Evolutionary conservation across 2,113 vertebrate genomes (phyloP).

Genomic region (Tretioscincus oriximinensis): DNA sequence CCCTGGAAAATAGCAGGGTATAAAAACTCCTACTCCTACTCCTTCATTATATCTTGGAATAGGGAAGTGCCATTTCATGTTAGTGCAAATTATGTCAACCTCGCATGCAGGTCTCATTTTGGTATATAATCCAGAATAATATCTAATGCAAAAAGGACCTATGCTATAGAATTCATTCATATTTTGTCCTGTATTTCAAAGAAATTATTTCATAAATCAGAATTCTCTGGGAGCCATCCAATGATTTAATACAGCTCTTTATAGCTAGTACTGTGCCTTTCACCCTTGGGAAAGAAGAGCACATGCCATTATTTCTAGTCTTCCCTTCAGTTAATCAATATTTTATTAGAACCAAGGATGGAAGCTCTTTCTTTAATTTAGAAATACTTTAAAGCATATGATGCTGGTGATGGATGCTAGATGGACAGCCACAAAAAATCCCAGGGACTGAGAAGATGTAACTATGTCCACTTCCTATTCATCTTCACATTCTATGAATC

Average conservation of each 20-base stretch:
- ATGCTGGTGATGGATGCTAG: not conserved
- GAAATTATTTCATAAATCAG: not conserved
- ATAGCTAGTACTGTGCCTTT: not conserved
- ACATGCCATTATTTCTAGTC: not conserved
- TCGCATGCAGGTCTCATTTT: too few relatives aligned
- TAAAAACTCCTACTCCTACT: too few relatives aligned
- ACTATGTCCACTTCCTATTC: not conserved
- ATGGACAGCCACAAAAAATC: not conserved
- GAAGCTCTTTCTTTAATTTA: not conserved
- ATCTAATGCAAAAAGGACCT: too few relatives aligned
- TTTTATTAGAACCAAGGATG: conserved; percentile 7
- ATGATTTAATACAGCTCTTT: not conserved
- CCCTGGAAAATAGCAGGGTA: too few relatives aligned
- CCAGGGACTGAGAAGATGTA: not conserved
- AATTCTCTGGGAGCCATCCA: not conserved
- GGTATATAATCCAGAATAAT: too few relatives aligned
- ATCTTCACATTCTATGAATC: not conserved
- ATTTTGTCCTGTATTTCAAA: not conserved
- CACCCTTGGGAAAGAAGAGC: not conserved
- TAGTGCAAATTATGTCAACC: too few relatives aligned
- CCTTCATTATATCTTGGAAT: too few relatives aligned
- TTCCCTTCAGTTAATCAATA: conserved; percentile 9
- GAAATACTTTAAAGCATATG: not conserved
- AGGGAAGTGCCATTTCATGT: too few relatives aligned
- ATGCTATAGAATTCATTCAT: not conserved